A percentile compares a stretch with the other conserved stretches of the same genome.
These are phyloP conservation scores for Trematocara zebra DNA, from an alignment of 2,113 vertebrate species.

Conservation along the genomic window DNA sequence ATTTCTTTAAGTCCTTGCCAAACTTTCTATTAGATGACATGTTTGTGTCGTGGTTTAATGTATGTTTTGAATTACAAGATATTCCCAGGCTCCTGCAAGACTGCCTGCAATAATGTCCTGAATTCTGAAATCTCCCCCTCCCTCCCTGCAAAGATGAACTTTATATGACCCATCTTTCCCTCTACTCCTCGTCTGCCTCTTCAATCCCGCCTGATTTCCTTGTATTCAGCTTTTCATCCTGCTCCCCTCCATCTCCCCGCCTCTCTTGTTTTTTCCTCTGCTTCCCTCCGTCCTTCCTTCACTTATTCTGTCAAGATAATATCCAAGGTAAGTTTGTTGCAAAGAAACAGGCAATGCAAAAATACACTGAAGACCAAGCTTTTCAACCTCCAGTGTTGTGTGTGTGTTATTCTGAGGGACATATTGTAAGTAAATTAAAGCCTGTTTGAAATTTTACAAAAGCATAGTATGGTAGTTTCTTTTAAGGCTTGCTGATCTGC, in stretches of 20 bases:
- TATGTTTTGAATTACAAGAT: slow-evolving; percentile 23
- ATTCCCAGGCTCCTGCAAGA: slow-evolving; percentile 20
- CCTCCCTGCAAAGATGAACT: slow-evolving; percentile 38
- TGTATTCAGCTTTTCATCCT: slow-evolving; percentile 15
- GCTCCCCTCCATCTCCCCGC: not conserved
- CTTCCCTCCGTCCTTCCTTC: not conserved
- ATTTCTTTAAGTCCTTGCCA: not conserved
- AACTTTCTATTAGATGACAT: not conserved
- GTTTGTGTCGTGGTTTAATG: not conserved
- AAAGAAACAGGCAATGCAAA: not conserved
- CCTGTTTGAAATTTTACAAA: not conserved
- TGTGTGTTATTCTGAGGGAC: not conserved
- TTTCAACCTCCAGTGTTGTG: not conserved
- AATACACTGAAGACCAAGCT: not conserved
- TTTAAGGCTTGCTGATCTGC: not conserved
- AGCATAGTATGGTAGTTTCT: not conserved
- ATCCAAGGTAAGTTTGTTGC: not conserved
- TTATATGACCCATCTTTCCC: slow-evolving; percentile 20
- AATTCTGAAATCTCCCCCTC: not conserved
- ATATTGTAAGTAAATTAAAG: not conserved
- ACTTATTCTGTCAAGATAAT: not conserved
- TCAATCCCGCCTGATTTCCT: slow-evolving; percentile 34
- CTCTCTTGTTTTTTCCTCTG: not conserved
- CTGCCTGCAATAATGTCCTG: not conserved
- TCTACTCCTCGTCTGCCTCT: slow-evolving; percentile 3